Percentiles rank a stretch among this genome's conserved stretches.
phyloP scores from a whole-genome alignment of 2,888 invertebrate genomes.

The Tolmerus cingulatus region DNA sequence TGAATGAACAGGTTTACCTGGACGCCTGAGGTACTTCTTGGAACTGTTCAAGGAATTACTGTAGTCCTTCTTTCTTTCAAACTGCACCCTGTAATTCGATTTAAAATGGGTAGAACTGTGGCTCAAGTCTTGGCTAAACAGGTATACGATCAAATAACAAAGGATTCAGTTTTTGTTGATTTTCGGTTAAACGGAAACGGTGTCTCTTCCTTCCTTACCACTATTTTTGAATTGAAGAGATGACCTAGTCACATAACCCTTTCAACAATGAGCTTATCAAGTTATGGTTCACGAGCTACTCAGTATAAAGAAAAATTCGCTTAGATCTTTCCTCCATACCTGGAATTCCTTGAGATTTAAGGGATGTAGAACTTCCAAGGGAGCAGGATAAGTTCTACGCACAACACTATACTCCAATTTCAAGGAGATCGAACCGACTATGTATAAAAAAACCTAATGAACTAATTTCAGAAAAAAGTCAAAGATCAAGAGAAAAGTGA shows the following conservation, averaged over 20 bases:
- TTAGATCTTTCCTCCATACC: conserved; percentile 87
- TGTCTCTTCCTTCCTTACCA: conserved; percentile 77
- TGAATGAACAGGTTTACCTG: conserved; percentile 78
- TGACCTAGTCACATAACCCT: conserved; percentile 94
- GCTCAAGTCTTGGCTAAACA: conserved; percentile 86
- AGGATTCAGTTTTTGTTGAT: conserved; percentile 88
- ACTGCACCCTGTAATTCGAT: conserved; percentile 87
- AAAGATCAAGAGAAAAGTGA: conserved; percentile 97
- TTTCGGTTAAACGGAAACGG: conserved; percentile 71
- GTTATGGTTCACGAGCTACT: conserved; percentile 99
- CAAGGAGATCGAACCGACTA: conserved; percentile 97
- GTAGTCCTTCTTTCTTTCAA: conserved; percentile 89
- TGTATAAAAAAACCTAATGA: conserved; percentile 96
- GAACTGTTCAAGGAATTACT: conserved; percentile 85
- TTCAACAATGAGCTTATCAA: conserved; percentile 99
- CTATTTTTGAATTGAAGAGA: conserved; percentile 91
- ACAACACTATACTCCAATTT: conserved; percentile 94
- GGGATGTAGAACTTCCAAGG: conserved; percentile 91
- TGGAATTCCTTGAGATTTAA: conserved; percentile 86
- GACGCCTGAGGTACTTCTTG: conserved; percentile 78
- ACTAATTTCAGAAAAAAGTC: conserved; percentile 95
- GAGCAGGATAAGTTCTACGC: conserved; percentile 98
- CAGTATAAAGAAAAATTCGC: conserved; percentile 90
- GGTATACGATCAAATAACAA: conserved; percentile 82
- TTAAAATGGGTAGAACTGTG: conserved; percentile 85